Evolutionary conservation across 2,888 invertebrate genomes (phyloP).

Genomic region (Cantharis lateralis): DNA sequence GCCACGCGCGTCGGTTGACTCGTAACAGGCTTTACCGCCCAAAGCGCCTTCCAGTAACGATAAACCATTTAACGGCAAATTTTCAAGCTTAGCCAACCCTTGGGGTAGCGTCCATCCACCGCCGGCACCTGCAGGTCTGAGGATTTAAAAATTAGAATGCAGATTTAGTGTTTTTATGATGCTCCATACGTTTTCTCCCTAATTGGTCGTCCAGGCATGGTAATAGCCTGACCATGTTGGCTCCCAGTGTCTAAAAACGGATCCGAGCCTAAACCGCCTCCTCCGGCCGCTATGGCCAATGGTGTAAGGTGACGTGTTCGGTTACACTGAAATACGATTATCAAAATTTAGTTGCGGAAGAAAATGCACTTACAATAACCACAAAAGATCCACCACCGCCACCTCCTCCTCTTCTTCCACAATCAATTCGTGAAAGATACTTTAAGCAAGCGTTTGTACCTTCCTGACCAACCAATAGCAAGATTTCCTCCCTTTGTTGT

Average conservation of each 20-base stretch:
- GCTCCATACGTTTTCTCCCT: constrained; percentile 51
- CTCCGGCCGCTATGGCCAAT: constrained; percentile 78
- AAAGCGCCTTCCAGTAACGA: constrained; percentile 70
- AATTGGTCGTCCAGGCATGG: constrained; percentile 45
- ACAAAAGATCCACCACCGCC: constrained; percentile 89
- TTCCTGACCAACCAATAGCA: constrained; percentile 84
- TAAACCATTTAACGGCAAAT: constrained; percentile 50
- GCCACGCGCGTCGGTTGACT: constrained; percentile 58
- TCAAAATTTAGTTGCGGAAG: neutral
- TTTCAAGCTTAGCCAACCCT: constrained; percentile 22
- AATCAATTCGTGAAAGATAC: no score
- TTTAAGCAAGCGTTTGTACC: constrained; percentile 81
- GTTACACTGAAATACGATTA: constrained; percentile 58
- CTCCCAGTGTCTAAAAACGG: constrained; percentile 70
- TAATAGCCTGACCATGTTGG: constrained; percentile 71
- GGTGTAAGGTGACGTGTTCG: constrained; percentile 63
- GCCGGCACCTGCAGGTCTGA: constrained; percentile 69
- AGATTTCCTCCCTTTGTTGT: constrained; percentile 75
- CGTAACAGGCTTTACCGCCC: constrained; percentile 76
- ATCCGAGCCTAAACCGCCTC: constrained; percentile 80
- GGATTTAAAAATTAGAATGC: constrained; percentile 29
- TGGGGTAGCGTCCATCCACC: constrained; percentile 73
- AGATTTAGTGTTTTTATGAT: constrained; percentile 38
- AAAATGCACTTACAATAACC: constrained; percentile 66
- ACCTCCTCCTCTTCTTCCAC: constrained; percentile 72